Evolutionary conservation across 2,797 vertebrate species (phyloP), one percentile per base, ranked within the genome.

Genomic region (Typhlichthys subterraneus): DNA sequence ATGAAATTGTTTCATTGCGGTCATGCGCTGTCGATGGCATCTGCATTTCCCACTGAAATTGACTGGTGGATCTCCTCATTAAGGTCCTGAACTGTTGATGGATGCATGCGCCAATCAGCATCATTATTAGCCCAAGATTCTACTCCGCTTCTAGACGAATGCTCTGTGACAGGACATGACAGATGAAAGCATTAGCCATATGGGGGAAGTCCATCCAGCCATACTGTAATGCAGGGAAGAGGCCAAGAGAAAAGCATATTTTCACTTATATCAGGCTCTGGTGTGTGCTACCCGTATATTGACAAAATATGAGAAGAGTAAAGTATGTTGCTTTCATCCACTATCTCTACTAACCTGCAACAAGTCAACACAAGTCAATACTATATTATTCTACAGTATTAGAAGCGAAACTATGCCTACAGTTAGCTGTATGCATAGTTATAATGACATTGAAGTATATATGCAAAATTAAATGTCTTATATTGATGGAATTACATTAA

Each of bases 121-220:
- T 46, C 47, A 48, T 75, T 76, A 72, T 68, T 58, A 79, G 65
- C 67, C 63, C 57, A 70, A 57, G 54, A 76, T 65, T 67, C 64
- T 11, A 31, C 58, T n/a, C 50, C 65, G 60, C 12, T 54, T 64
- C 58, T 54, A 6, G 52, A 29, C 57, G 53, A 61, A 59, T 6
- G 1, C 53, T 67, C 45, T 48, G 56, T 72, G 71, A 77, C 76
- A 56, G 82, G 73, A 63, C 60, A 53, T 69, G 50, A 70, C 56
- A 65, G 62, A 65, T 57, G 52, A 73, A 60, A 69, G 63, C 55
- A 49, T 59, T 50, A 60, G 52, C 45, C n/a, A 14, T 19, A n/a
- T 23, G 29, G 57, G 13, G 59, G 38, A 17, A 12, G 38, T 47
- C 42, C 17, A 49, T 50, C 14, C 17, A 17, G 3, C 31, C 2